These are phyloP conservation scores for Pseudorasbora parva DNA, from an alignment of 2,113 vertebrate species.

Conservation along the genomic window DNA sequence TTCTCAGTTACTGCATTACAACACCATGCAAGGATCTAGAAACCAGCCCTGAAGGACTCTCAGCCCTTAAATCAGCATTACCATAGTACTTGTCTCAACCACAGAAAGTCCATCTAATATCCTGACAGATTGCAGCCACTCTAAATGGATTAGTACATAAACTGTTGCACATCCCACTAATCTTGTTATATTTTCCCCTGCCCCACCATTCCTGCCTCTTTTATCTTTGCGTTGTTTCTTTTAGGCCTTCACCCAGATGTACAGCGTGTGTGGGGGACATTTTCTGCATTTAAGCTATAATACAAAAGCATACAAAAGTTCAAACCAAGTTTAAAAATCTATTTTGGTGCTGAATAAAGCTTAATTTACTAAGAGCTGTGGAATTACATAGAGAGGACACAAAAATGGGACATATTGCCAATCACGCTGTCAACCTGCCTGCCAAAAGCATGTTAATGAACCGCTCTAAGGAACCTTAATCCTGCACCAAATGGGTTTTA, in stretches of 20 bases:
- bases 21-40: background rate
- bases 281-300: background rate
- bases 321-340: background rate
- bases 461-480: background rate
- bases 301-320: background rate
- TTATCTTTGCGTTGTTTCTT: background rate
- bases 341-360: background rate
- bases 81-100: background rate
- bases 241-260: background rate
- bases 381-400: background rate
- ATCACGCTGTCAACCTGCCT: background rate
- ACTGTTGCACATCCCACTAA: conserved; percentile 44
- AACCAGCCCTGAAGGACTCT: conserved; percentile 29
- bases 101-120: conserved; percentile 14
- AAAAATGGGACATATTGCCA: background rate
- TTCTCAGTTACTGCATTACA: background rate
- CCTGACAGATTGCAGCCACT: conserved; percentile 30
- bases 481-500: background rate
- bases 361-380: background rate
- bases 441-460: background rate
- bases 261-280: background rate
- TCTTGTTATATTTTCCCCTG: conserved; percentile 35
- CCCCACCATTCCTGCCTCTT: background rate
- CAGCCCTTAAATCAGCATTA: background rate
- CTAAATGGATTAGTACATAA: conserved; percentile 45